Percentiles rank a stretch among this genome's conserved stretches.
phyloP scores from a whole-genome alignment of 2,113 vertebrate genomes.

The Colossoma macropomum region DNA sequence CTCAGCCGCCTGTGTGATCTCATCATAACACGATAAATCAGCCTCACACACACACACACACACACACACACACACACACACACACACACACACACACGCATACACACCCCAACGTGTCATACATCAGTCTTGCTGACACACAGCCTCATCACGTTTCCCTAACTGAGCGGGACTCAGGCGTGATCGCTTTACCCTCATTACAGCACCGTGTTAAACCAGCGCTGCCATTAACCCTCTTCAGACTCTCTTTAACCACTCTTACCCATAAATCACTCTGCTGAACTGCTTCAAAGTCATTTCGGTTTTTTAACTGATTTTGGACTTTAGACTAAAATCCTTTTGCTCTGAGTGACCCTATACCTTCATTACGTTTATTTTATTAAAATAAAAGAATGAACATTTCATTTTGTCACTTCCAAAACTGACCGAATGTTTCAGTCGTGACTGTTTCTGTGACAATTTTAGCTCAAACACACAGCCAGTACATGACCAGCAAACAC shows the following conservation, averaged over 20 bases:
- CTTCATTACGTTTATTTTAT: too few relatives aligned
- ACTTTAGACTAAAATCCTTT: too few relatives aligned
- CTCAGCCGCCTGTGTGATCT: constrained; percentile 45
- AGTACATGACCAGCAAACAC: too few relatives aligned
- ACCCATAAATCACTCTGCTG: too few relatives aligned
- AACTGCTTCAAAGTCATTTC: too few relatives aligned
- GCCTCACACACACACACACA: constrained; percentile 5
- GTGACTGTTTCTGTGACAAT: too few relatives aligned
- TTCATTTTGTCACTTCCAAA: too few relatives aligned
- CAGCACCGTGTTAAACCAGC: not conserved
- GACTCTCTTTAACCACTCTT: not conserved
- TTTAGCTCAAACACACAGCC: too few relatives aligned
- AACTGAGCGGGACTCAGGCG: not conserved
- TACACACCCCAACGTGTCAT: not conserved
- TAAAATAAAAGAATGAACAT: too few relatives aligned
- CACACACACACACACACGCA: constrained; percentile 9
- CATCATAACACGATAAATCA: constrained; percentile 32
- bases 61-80: constrained; percentile 11
- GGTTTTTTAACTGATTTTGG: too few relatives aligned
- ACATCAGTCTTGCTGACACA: not conserved
- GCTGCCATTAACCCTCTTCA: not conserved
- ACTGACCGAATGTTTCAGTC: too few relatives aligned
- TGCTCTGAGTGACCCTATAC: too few relatives aligned
- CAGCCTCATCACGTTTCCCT: not conserved
- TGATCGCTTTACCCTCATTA: not conserved